These are phyloP conservation scores for Electrona antarctica DNA, from an alignment of 2,113 vertebrate species.

Conservation along the genomic window DNA sequence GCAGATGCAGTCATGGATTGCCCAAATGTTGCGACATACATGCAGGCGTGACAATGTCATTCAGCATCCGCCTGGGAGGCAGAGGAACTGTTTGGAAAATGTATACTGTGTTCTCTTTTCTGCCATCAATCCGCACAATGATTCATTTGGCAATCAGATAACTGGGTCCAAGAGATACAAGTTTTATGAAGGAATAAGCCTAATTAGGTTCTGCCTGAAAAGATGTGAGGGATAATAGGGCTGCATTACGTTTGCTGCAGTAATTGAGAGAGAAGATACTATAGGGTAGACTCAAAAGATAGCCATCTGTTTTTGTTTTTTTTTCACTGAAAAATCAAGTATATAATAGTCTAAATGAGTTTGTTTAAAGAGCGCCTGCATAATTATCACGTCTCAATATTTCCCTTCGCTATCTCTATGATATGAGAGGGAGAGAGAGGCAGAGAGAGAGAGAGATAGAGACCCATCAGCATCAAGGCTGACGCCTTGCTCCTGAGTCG, in stretches of 20 bases:
- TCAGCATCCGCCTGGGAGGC: constrained; percentile 10
- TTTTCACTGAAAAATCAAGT: too few species aligned
- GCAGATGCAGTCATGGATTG: neutral
- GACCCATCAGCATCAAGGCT: constrained; percentile 21
- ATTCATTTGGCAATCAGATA: constrained; percentile 49
- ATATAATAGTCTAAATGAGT: too few species aligned
- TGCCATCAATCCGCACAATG: constrained; percentile 37
- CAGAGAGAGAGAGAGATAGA: constrained; percentile 27
- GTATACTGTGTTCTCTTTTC: constrained; percentile 40
- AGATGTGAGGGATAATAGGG: too few species aligned
- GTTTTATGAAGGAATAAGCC: constrained; percentile 32
- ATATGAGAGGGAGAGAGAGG: constrained; percentile 1
- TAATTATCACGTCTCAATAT: too few species aligned
- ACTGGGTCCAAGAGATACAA: constrained; percentile 59
- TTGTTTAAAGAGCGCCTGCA: too few species aligned
- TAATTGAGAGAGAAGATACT: too few species aligned
- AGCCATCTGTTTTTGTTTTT: too few species aligned
- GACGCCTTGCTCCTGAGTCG: constrained; percentile 25
- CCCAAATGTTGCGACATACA: constrained; percentile 33
- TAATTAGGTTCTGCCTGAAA: constrained; percentile 40
- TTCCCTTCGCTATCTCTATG: constrained; percentile 8
- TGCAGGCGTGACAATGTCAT: constrained; percentile 31
- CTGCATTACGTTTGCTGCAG: too few species aligned
- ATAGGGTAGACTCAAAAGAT: too few species aligned
- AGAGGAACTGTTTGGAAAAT: constrained; percentile 33